Base-by-base conservation (phyloP, 1,140 invertebrate genomes). In the Aphaenogaster ashmeadi region DNA sequence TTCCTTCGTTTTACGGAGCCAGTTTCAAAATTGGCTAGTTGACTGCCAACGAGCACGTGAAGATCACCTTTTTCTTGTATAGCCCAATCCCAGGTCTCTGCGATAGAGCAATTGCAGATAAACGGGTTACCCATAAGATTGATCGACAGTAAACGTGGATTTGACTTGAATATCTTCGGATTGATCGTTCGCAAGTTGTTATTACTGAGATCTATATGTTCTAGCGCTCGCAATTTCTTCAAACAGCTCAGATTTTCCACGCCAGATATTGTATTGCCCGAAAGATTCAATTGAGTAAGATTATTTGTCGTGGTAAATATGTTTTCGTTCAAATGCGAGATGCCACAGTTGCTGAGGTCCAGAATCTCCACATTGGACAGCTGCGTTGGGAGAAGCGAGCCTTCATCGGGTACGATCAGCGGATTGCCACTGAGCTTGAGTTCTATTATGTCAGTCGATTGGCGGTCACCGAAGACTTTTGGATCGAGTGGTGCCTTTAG, bases 21-120 rank as follows among this genome's bases (percentile, higher is more conserved):
- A 56, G 97, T 96, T 9, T 91, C 87, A 41, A 94, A 95, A 21
- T 94, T 92, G 0, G 93, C 89, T 0, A 93, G 94, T 56, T 95
- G 94, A 7, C 97, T 97, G 64, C 97, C 97, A 13, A 97, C 95
- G 5, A 97, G 93, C 18, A 97, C 96, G 47, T 96, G 96, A 15
- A 97, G 92, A 91, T 97, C 96, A 11, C 96, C 96, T 87, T 97
- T 97, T 2, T 96, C 96, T 89, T 96, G 96, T 33, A 96, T 93
- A 0, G 97, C 97, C 97, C 97, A 98, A 88, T 97, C 96, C 97
- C 97, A 97, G 95, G 97, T 97, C 54, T 97, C 97, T 0, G 96
- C 96, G 54, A 97, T 96, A 44, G 97, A 96, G 87, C 97, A 98
- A 89, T 97, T 97, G 88, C 97, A 97, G 62, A 96, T 94, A 94